phyloP scores from a whole-genome alignment of 2,888 invertebrate genomes.

The Podabrus alpinus region DNA sequence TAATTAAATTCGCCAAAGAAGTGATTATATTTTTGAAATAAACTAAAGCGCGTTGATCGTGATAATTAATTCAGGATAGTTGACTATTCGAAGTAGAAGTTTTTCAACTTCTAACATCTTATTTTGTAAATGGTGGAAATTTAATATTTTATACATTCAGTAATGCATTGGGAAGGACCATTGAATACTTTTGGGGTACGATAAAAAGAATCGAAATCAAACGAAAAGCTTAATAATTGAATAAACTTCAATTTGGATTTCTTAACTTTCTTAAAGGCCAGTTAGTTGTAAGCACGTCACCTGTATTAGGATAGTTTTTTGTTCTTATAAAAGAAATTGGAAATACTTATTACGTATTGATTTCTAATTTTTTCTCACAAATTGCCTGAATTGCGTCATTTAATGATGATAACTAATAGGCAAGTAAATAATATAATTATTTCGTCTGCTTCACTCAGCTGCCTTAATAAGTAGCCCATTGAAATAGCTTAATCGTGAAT shows the following conservation, averaged over 20 bases:
- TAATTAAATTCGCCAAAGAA: not conserved
- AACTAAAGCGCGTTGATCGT: too few relatives aligned
- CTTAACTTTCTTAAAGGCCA: too few relatives aligned
- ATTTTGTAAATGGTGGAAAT: not conserved
- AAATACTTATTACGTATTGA: not conserved
- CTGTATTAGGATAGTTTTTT: not conserved
- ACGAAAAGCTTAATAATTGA: not conserved
- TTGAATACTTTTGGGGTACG: not conserved
- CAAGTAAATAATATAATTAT: not conserved
- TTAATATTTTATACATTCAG: not conserved
- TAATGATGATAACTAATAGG: too few relatives aligned
- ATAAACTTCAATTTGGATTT: too few relatives aligned
- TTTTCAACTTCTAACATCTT: not conserved
- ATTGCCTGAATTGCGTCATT: not conserved
- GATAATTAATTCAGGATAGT: not conserved
- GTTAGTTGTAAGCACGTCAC: not conserved
- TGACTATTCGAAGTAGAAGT: not conserved
- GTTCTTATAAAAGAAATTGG: too few relatives aligned
- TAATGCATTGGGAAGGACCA: not conserved
- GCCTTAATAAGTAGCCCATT: not conserved
- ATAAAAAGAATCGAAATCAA: not conserved
- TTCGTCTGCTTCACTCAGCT: not conserved
- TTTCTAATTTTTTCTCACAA: not conserved
- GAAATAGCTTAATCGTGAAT: not conserved
- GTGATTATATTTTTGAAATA: not conserved